Percentiles rank a stretch among this genome's conserved stretches.
Evolutionary conservation across 1,140 invertebrate genomes (phyloP).

Genomic region (Paracyclopina nana): DNA sequence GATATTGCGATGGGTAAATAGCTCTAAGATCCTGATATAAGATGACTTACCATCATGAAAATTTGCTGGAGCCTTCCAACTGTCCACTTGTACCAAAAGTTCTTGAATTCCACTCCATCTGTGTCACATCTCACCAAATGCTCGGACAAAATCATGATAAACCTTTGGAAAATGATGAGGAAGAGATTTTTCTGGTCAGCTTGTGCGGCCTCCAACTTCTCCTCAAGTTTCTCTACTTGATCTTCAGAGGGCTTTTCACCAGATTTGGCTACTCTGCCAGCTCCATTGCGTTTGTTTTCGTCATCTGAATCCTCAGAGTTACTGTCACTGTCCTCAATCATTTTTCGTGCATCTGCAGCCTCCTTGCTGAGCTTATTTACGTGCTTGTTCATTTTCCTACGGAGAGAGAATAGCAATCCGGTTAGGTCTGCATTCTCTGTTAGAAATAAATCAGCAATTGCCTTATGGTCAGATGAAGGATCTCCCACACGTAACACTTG

Average conservation of each 20-base stretch:
- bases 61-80: slow-evolving; percentile 84
- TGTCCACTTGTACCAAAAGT: slow-evolving; percentile 92
- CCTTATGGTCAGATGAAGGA: slow-evolving; percentile 74
- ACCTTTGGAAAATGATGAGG: slow-evolving; percentile 69
- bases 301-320: slow-evolving; percentile 32
- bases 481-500: slow-evolving; percentile 93
- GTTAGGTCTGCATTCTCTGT: background rate
- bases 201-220: slow-evolving; percentile 75
- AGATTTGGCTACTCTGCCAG: slow-evolving; percentile 25
- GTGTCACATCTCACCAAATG: slow-evolving; percentile 82
- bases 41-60: slow-evolving; percentile 55
- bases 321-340: slow-evolving; percentile 47
- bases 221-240: slow-evolving; percentile 76
- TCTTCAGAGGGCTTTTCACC: slow-evolving; percentile 30
- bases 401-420: background rate
- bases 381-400: slow-evolving; percentile 79
- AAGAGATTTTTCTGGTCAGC: slow-evolving; percentile 92
- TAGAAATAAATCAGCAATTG: background rate
- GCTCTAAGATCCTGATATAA: background rate
- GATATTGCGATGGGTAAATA: background rate
- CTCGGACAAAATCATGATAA: slow-evolving; percentile 94
- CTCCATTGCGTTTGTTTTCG: slow-evolving; percentile 17
- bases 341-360: slow-evolving; percentile 59
- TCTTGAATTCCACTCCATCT: slow-evolving; percentile 74
- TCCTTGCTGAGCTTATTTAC: slow-evolving; percentile 68